phyloP scores from a whole-genome alignment of 1,140 invertebrate species.

The Druon quercuslanigerum region DNA sequence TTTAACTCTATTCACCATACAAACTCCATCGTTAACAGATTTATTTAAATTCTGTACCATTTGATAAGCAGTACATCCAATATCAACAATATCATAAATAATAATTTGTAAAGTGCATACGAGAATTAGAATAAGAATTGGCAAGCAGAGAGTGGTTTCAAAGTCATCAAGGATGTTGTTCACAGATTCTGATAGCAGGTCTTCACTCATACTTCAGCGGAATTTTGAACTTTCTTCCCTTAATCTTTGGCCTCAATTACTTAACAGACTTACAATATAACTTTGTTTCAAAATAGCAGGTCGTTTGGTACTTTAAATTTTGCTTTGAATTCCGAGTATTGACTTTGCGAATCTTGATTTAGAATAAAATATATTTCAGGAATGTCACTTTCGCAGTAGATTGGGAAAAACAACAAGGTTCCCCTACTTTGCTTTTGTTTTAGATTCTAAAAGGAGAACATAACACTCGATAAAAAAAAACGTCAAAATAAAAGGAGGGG shows the following conservation, averaged over 20 bases:
- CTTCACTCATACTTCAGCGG: constrained; percentile 46
- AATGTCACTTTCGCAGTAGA: too few species aligned
- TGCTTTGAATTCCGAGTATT: too few species aligned
- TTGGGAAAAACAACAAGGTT: too few species aligned
- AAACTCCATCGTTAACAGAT: background rate
- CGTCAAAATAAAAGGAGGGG: too few species aligned
- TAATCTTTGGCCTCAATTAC: background rate
- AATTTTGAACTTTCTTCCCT: constrained; percentile 14
- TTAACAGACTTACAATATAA: background rate
- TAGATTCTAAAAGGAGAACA: too few species aligned
- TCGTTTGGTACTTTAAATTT: too few species aligned
- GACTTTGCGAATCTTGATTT: too few species aligned
- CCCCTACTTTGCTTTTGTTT: too few species aligned
- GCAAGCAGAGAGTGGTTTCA: constrained; percentile 56
- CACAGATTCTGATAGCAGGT: constrained; percentile 55
- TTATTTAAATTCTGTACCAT: constrained; percentile 31
- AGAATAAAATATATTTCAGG: too few species aligned
- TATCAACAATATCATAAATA: constrained; percentile 51
- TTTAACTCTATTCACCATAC: background rate
- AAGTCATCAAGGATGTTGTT: constrained; percentile 58
- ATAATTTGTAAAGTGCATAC: constrained; percentile 59
- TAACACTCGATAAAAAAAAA: too few species aligned
- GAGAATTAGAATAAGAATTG: constrained; percentile 58
- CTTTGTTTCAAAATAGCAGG: too few species aligned
- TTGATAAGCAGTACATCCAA: constrained; percentile 48